Conservation (phyloP, 2,113 vertebrate genomes). For the Spheniscus mendiculus region DNA sequence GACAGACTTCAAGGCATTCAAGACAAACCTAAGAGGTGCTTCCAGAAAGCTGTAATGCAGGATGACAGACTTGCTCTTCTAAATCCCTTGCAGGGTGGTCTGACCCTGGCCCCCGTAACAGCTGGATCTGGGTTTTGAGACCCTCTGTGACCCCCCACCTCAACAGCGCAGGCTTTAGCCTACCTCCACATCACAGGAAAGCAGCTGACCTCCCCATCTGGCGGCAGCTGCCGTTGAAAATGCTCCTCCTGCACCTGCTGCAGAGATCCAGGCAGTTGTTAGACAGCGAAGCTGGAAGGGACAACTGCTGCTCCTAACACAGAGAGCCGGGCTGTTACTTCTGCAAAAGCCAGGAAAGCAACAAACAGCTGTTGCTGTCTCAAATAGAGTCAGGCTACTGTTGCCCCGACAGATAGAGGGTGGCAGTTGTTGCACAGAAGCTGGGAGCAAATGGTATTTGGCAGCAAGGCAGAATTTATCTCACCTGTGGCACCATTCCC, state of each 20-base stretch:
- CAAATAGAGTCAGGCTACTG: not conserved
- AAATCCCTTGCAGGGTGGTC: conserved; percentile 29
- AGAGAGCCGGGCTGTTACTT: conserved; percentile 1
- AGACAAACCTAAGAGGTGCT: not conserved
- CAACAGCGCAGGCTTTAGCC: not conserved
- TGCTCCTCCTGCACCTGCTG: not conserved
- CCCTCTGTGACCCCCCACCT: not conserved
- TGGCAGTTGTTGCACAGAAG: conserved; percentile 46
- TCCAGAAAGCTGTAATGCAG: not conserved
- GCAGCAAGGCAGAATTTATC: not conserved
- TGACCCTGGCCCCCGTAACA: not conserved
- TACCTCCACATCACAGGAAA: not conserved
- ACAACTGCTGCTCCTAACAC: conserved; percentile 14
- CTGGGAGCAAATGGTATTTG: not conserved
- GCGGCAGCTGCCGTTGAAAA: conserved; percentile 38
- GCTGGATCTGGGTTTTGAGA: conserved; percentile 31
- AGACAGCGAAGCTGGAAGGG: not conserved
- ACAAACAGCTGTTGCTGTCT: not conserved
- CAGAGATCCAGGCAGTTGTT: conserved; percentile 40
- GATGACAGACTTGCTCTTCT: not conserved
- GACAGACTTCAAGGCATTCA: not conserved
- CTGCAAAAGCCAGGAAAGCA: not conserved
- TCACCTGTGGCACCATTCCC: not conserved
- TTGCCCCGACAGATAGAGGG: not conserved
- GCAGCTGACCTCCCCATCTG: conserved; percentile 57